A percentile compares a stretch with the other conserved stretches of the same genome.
phyloP scores from a whole-genome alignment of 2,888 invertebrate genomes.

The Podabrus alpinus region DNA sequence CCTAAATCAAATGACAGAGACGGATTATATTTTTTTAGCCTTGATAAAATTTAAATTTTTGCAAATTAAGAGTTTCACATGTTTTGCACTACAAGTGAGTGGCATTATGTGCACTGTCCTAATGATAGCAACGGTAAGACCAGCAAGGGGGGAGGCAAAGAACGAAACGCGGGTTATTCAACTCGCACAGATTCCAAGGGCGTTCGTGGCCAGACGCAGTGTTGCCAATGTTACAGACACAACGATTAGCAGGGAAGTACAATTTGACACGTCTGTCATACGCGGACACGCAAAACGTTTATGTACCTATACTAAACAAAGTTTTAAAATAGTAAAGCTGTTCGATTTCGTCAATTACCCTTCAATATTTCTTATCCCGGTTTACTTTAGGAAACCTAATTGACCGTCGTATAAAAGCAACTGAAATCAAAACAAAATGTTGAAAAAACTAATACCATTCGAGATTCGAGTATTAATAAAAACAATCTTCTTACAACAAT shows the following conservation, averaged over 20 bases:
- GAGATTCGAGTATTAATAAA: not conserved
- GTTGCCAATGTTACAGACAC: slow-evolving; percentile 31
- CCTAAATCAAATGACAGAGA: not conserved
- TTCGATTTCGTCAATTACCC: not conserved
- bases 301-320: not conserved
- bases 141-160: slow-evolving; percentile 18
- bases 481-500: not conserved
- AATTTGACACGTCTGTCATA: slow-evolving; percentile 21
- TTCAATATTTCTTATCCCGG: not conserved
- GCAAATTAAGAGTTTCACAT: not conserved
- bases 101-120: slow-evolving; percentile 14
- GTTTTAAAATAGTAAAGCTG: not conserved
- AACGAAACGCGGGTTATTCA: slow-evolving; percentile 35
- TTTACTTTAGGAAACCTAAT: not conserved
- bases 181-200: slow-evolving; percentile 39
- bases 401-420: not conserved
- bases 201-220: slow-evolving; percentile 37
- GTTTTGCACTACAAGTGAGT: not conserved
- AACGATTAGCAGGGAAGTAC: slow-evolving; percentile 23
- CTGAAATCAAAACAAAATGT: not conserved
- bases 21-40: not conserved
- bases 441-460: not conserved
- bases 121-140: slow-evolving; percentile 22
- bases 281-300: slow-evolving; percentile 1
- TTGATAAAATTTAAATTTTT: not conserved